Base-by-base conservation (phyloP, 2,797 vertebrate species). In the Sebastes taczanowskii region DNA sequence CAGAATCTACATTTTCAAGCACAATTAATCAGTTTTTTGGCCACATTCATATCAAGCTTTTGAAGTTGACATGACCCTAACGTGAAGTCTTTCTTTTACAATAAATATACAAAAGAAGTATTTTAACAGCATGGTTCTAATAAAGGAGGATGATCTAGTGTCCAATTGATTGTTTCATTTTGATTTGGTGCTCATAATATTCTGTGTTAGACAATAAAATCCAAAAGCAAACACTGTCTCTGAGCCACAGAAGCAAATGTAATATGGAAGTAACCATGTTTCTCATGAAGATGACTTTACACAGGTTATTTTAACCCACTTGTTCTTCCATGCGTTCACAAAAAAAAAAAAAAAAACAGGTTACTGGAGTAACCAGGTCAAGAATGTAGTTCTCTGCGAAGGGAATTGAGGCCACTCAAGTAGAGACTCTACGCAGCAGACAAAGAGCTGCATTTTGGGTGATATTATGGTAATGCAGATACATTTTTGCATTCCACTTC, bases 351-450 rank as follows among this genome's bases (percentile, higher is more conserved):
- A 78, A 78, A 52, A 89, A 85, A 22, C 78, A 87, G 84, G 86
- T 90, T 88, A 89, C 46, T 81, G 64, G 75, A 83, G 69, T 64
- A 85, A 88, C 38, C 67, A 63, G 82, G 83, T 82, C 84, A 83
- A 71, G 62, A 78, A 80, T 74, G 46, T 78, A 59, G 78, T 34
- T 84, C 61, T 77, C 32, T 27, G 46, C 71, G 11, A 69, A 61
- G 72, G 20, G 63, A 89, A 88, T 64, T 65, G 42, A 83, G 84
- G 84, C 60, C 83, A 81, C 32, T 62, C 30, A 60, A 74, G 22
- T 35, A 63, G 5, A 73, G 27, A 58, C 62, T 32, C 34, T 3
- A 58, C 13, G 20, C 29, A 18, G 35, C 14, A 60, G 55, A 73
- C 64, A 80, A 55, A 76, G 52, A 30, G 29, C 7, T 74, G 25